Percentiles rank a stretch among this genome's conserved stretches.
Evolutionary conservation across 2,113 vertebrate species (phyloP).

Genomic region (Diadophis punctatus): DNA sequence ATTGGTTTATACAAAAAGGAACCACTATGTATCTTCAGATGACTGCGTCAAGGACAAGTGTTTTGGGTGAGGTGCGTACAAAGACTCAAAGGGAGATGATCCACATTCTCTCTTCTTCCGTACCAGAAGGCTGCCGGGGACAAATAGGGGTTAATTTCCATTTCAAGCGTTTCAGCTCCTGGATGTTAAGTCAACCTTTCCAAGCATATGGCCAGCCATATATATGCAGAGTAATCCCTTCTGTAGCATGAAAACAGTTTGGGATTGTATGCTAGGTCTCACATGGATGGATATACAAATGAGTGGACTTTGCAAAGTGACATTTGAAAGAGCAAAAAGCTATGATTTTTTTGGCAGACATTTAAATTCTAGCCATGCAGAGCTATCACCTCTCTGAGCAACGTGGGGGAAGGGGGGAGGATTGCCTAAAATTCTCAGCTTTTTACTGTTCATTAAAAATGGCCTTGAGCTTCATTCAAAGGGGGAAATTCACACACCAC

Average conservation of each 20-base stretch:
- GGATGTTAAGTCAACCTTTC: constrained; percentile 58
- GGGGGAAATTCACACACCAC: not conserved
- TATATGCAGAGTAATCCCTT: constrained; percentile 55
- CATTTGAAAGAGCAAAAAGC: constrained; percentile 49
- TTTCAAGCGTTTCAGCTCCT: constrained; percentile 52
- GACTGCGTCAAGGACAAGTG: constrained; percentile 1
- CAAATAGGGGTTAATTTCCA: constrained; percentile 23
- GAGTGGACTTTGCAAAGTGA: constrained; percentile 52
- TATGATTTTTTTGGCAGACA: constrained; percentile 43
- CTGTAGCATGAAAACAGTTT: constrained; percentile 59
- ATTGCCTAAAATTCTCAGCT: constrained; percentile 16
- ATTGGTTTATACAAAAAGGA: constrained; percentile 25
- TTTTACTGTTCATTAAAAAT: constrained; percentile 25
- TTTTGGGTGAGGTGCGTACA: not conserved
- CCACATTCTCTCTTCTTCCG: constrained; percentile 42
- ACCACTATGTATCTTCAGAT: constrained; percentile 35
- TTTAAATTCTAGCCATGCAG: constrained; percentile 39
- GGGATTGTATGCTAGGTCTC: constrained; percentile 64
- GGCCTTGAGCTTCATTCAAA: constrained; percentile 1
- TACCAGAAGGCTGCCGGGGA: constrained; percentile 27
- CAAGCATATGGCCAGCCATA: constrained; percentile 56
- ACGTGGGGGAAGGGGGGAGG: not conserved
- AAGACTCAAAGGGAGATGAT: constrained; percentile 20
- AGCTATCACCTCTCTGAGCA: constrained; percentile 10
- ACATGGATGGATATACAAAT: constrained; percentile 57